Evolutionary conservation across 1,140 invertebrate species (phyloP).

Genomic region (Subanguina moxae): DNA sequence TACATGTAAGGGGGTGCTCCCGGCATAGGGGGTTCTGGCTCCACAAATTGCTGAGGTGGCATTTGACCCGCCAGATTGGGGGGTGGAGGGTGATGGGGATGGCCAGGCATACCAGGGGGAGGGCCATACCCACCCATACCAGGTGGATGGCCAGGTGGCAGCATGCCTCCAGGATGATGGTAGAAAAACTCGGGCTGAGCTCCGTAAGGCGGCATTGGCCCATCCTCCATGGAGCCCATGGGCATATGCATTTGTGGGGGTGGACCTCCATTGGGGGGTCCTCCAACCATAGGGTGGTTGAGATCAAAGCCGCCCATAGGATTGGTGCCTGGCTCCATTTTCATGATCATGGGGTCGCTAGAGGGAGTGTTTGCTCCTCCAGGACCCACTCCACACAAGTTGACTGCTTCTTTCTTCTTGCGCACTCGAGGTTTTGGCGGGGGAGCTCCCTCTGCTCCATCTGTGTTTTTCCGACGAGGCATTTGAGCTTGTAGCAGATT

Average conservation of each 20-base stretch:
- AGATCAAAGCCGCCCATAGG: constrained; percentile 18
- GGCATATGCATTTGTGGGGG: background rate
- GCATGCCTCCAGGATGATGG: constrained; percentile 23
- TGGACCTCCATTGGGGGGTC: constrained; percentile 20
- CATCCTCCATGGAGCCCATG: background rate
- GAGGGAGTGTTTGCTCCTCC: constrained; percentile 13
- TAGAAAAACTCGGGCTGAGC: constrained; percentile 21
- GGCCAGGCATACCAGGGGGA: constrained; percentile 12
- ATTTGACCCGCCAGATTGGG: background rate
- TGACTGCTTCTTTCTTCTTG: constrained; percentile 28
- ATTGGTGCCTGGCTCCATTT: constrained; percentile 23
- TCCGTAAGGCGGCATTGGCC: background rate
- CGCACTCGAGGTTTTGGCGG: constrained; percentile 25
- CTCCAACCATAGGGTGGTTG: background rate
- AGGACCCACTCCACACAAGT: constrained; percentile 15
- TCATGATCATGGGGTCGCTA: constrained; percentile 8
- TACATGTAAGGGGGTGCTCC: background rate
- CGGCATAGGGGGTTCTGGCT: background rate
- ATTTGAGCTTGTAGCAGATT: background rate
- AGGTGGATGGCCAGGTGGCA: background rate
- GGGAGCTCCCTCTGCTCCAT: constrained; percentile 7
- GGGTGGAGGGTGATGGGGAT: background rate
- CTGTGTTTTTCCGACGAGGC: constrained; percentile 5
- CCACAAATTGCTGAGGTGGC: constrained; percentile 7
- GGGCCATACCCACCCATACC: no score